Base-by-base conservation (phyloP, 2,797 vertebrate species). In the Erpetoichthys calabaricus region DNA sequence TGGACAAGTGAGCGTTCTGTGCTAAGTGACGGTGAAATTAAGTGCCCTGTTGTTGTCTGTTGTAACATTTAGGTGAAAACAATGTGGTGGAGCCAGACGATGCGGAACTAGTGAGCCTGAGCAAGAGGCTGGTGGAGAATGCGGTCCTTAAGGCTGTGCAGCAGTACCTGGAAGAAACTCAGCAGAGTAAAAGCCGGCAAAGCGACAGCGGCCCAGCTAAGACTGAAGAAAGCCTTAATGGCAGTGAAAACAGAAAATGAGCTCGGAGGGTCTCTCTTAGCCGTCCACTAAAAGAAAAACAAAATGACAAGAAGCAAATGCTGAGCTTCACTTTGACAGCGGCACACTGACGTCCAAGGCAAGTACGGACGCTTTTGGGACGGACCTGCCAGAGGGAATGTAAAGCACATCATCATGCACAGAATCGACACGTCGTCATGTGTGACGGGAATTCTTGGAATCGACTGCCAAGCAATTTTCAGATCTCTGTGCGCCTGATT, bases 81-180 rank as follows among this genome's bases (percentile, higher is more conserved):
- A 86, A 75, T 5, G 80, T 80, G 53, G 77, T 79, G 57, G 90
- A 91, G 71, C 89, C 88, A 0, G 89, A 97, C 0, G 96, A 99
- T 65, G 93, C 91, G n/a, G 94, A 99, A 77, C 85, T 99, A 43
- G 73, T 91, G 75, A 91, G 78, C 74, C 87, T 98, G 77, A 99
- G 94, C 78, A 94, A 82, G 75, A 88, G 85, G 69, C 77, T 99
- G 84, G 96, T 99, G 63, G 94, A 99, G 69, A 94, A 90, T 0
- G 96, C 94, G 0, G 89, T 99, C 75, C 88, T 84, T 62, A 92
- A 92, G 64, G 96, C 96, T 5, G 79, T 99, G 64, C 93, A 94
- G 66, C 96, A 99, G 47, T 98, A 92, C 76, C 85, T 93, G 77
- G 92, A 97, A 74, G 96, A 99, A 80, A 93, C 90, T 0, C 80